Base-by-base conservation (phyloP, 2,797 vertebrate species). In the Nannoperca obscura region DNA sequence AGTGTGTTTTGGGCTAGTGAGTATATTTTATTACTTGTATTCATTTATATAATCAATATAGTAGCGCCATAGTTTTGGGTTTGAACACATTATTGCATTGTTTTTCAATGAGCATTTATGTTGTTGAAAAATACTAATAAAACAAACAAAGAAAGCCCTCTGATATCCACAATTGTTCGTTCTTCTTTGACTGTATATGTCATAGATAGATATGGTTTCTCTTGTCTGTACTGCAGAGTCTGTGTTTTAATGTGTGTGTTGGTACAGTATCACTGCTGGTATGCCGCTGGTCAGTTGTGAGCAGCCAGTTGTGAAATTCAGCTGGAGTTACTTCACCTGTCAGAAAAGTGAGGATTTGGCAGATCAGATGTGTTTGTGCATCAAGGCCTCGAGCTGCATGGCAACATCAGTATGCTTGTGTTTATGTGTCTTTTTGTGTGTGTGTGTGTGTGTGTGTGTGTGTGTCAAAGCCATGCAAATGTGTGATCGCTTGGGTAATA, bases 351-450 rank as follows among this genome's bases (percentile, higher is more conserved):
- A 81, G 67, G 64, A 78, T 69, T 64, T 74, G 59, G 61, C 79
- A 74, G 84, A 76, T 87, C 42, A 52, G 70, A 83, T 52, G 73
- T 81, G 84, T 72, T 73, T 64, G 52, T 36, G 71, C 74, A 55
- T 77, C 38, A n/a, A 22, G 74, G 69, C 65, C 66, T 47, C 17
- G 0, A 34, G 78, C 63, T 40, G 70, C 9, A 34, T 52, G 59
- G 55, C 40, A 85, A 60, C 77, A 24, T 80, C 62, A 53, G 74
- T 42, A 65, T 73, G 38, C 70, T 50, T 1, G 36, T 36, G 46
- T 20, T 19, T 3, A 20, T n/a, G 38, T 14, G 58, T 58, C 24
- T 27, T 27, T 27, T 27, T 27, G 24, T 36, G 46, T 20, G 46
- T 3, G n/a, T n/a, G 38, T 14, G 58, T 58, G 20, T 54, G 47